These are phyloP conservation scores for Eufriesea mexicana DNA, from an alignment of 1,140 invertebrate species.

Conservation along the genomic window DNA sequence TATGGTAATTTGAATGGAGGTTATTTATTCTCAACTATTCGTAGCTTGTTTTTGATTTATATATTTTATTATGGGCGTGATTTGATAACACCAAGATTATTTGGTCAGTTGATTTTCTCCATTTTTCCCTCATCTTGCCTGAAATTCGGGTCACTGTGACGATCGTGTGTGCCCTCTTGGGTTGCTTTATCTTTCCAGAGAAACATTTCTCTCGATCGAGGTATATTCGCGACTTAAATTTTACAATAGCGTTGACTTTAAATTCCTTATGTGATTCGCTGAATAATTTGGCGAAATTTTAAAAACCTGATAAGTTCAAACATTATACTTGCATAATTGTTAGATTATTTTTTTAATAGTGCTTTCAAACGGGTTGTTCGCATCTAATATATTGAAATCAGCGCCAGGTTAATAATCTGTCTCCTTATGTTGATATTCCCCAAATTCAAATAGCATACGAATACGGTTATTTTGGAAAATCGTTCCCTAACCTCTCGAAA, in stretches of 20 bases:
- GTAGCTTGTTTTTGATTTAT: neutral
- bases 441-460: neutral
- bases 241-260: neutral
- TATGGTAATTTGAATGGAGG: no score
- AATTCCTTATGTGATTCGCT: neutral
- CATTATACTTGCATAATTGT: neutral
- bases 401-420: no score
- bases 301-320: no score
- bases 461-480: neutral
- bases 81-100: neutral
- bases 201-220: neutral
- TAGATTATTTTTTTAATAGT: neutral
- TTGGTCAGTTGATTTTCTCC: neutral
- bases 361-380: no score
- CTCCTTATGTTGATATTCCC: neutral
- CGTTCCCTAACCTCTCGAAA: neutral
- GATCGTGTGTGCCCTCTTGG: neutral
- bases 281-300: neutral
- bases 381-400: no score
- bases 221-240: neutral
- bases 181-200: neutral
- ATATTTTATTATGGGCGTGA: neutral
- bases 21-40: neutral
- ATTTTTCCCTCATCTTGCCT: neutral
- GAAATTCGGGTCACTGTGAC: slow-evolving; percentile 9